Percentiles rank a stretch among this genome's conserved stretches.
These are phyloP conservation scores for Centropus bengalensis DNA, from an alignment of 2,113 vertebrate species.

Conservation along the genomic window DNA sequence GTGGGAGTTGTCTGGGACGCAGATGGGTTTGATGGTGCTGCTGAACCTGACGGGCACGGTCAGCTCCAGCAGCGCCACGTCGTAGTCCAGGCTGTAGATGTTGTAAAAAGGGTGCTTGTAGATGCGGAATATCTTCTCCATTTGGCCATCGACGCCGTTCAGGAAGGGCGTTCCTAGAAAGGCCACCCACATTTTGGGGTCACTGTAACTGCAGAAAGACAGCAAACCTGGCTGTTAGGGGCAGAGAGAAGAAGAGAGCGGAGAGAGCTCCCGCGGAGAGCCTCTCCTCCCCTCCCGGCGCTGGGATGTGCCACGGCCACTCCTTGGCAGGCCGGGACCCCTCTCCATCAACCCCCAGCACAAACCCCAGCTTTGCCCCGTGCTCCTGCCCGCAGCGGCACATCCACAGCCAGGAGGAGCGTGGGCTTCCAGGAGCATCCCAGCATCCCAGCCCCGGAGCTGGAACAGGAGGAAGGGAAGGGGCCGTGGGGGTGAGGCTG, in stretches of 20 bases:
- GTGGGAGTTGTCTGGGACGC: conserved; percentile 85
- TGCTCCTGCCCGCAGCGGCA: background rate
- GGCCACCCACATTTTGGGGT: conserved; percentile 86
- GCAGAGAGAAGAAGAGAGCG: too few species aligned
- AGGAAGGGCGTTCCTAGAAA: conserved; percentile 88
- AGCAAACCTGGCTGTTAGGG: conserved; percentile 29
- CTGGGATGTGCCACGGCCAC: background rate
- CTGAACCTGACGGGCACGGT: conserved; percentile 75
- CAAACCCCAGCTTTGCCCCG: background rate
- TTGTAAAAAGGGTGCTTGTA: conserved; percentile 90
- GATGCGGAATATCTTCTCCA: conserved; percentile 85
- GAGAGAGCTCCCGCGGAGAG: background rate
- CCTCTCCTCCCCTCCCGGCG: background rate
- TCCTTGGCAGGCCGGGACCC: background rate
- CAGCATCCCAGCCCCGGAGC: background rate
- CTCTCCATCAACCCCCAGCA: background rate
- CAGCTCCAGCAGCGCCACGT: conserved; percentile 90
- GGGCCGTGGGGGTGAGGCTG: background rate
- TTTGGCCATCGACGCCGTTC: conserved; percentile 78
- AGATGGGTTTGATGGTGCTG: conserved; percentile 85
- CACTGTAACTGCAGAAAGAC: conserved; percentile 75
- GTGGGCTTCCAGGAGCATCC: background rate
- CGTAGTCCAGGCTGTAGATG: conserved; percentile 87
- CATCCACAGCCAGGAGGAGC: background rate
- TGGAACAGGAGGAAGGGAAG: rapidly evolving